These are phyloP conservation scores for Chymomyza fuscimana DNA, from an alignment of 2,888 invertebrate species.

Conservation along the genomic window DNA sequence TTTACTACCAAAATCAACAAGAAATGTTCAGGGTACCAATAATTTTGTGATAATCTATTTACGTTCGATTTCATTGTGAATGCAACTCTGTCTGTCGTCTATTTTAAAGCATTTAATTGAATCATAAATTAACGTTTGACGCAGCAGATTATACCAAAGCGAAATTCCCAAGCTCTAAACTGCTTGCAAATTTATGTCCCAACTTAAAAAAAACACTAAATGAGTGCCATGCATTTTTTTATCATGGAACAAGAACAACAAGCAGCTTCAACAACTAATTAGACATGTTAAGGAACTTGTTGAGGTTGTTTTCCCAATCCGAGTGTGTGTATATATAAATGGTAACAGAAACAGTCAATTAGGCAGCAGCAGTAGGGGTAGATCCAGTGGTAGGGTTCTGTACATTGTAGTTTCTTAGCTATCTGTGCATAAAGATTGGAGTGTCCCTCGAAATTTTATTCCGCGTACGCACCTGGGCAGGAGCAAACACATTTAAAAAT, in stretches of 20 bases:
- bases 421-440: too few relatives aligned
- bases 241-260: conserved; percentile 43
- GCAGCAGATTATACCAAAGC: conserved; percentile 31
- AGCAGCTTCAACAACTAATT: conserved; percentile 73
- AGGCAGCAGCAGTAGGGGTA: neutral
- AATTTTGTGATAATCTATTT: too few relatives aligned
- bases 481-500: conserved; percentile 68
- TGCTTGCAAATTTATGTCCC: conserved; percentile 70
- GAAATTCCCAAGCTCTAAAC: conserved; percentile 48
- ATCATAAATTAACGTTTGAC: conserved; percentile 19
- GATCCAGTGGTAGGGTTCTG: too few relatives aligned
- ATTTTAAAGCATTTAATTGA: neutral
- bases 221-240: conserved; percentile 73
- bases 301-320: conserved; percentile 41
- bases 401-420: too few relatives aligned
- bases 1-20: too few relatives aligned
- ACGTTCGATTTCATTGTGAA: too few relatives aligned
- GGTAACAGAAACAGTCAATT: neutral
- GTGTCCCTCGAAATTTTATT: too few relatives aligned
- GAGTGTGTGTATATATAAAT: conserved; percentile 26
- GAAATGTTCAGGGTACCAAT: too few relatives aligned
- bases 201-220: conserved; percentile 70
- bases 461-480: conserved; percentile 19
- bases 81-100: neutral
- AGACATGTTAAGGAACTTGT: conserved; percentile 77